Conservation (phyloP, 2,888 invertebrate species). For the Vannuccia rotundouncinata region DNA sequence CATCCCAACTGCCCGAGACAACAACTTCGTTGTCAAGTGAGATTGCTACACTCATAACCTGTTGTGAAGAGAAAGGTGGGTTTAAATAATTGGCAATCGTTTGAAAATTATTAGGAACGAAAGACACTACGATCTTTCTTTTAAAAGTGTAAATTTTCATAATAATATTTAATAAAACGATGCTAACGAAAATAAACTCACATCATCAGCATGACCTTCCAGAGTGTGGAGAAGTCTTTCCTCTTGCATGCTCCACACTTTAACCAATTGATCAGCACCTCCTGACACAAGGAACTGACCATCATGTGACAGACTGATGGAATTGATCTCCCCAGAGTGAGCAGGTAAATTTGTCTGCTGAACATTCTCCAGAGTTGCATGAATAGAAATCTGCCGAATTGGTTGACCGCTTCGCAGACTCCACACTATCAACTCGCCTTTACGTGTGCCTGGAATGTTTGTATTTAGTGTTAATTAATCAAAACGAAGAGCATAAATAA, state of each 20-base stretch:
- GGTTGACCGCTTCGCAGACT: conserved; percentile 47
- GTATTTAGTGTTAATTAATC: conserved; percentile 41
- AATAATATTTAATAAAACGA: neutral
- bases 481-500: neutral
- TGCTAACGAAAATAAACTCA: conserved; percentile 39
- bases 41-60: conserved; percentile 55
- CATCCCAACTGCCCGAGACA: conserved; percentile 54
- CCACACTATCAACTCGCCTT: conserved; percentile 56
- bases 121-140: too few species aligned
- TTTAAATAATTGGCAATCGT: too few species aligned
- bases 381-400: conserved; percentile 36
- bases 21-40: conserved; percentile 54
- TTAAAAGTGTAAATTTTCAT: neutral
- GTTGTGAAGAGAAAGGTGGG: too few species aligned
- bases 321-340: conserved; percentile 52
- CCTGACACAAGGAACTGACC: conserved; percentile 52
- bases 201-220: conserved; percentile 54
- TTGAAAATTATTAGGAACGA: too few species aligned
- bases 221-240: conserved; percentile 52
- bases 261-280: conserved; percentile 53
- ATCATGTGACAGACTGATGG: conserved; percentile 51
- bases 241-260: conserved; percentile 53
- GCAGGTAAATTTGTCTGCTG: conserved; percentile 21
- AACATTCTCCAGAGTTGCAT: conserved; percentile 30
- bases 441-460: conserved; percentile 54